A percentile compares a stretch with the other conserved stretches of the same genome.
Conservation (phyloP, 2,888 invertebrate species). For the Drosophila hamatofila region DNA sequence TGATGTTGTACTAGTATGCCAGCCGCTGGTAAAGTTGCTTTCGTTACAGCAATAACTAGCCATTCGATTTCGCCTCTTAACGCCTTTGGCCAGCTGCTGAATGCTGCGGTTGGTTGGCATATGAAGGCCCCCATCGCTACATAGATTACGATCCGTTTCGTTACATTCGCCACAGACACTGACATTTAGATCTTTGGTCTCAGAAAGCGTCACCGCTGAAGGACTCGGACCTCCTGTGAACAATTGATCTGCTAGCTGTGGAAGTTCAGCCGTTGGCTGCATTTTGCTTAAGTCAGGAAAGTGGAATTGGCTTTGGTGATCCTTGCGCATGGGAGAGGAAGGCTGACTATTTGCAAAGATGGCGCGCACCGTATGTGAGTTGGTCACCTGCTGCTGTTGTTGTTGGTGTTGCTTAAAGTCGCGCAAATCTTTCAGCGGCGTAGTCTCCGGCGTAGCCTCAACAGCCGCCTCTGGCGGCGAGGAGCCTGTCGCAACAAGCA, state of each 20-base stretch:
- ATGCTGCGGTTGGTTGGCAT: constrained; percentile 87
- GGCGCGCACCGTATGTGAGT: constrained; percentile 89
- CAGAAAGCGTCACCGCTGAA: neutral
- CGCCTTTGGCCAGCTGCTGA: constrained; percentile 86
- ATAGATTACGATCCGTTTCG: constrained; percentile 86
- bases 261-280: constrained; percentile 56
- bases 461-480: constrained; percentile 95
- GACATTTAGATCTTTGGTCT: constrained; percentile 34
- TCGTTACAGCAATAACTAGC: constrained; percentile 89
- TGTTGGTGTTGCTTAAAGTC: constrained; percentile 64
- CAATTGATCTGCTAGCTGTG: constrained; percentile 54
- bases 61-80: constrained; percentile 87
- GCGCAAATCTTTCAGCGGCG: constrained; percentile 89
- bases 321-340: constrained; percentile 89
- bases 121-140: constrained; percentile 87
- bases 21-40: constrained; percentile 49
- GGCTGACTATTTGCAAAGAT: constrained; percentile 87
- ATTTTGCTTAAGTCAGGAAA: constrained; percentile 81
- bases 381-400: constrained; percentile 83
- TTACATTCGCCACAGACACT: constrained; percentile 82
- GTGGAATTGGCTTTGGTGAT: constrained; percentile 86
- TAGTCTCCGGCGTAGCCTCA: constrained; percentile 95
- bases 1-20: constrained; percentile 26
- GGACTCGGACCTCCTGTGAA: constrained; percentile 21
- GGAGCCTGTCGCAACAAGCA: constrained; percentile 87